Conservation (phyloP, 2,797 vertebrate genomes). For the Poeciliopsis turneri region DNA sequence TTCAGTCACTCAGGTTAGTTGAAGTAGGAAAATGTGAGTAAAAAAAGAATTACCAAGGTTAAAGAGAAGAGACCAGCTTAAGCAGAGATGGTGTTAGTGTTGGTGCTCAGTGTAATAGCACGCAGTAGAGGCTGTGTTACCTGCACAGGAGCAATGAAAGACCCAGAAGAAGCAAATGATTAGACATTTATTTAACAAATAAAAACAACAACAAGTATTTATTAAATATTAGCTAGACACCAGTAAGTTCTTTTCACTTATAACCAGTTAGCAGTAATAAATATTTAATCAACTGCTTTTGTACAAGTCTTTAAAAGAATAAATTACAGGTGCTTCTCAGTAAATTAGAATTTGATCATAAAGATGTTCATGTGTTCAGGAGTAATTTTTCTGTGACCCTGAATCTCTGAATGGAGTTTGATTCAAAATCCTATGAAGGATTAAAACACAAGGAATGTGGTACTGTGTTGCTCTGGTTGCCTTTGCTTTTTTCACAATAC, state of each 20-base stretch:
- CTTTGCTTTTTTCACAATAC: not conserved
- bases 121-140: conserved; percentile 96
- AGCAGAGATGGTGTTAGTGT: conserved; percentile 96
- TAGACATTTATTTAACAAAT: conserved; percentile 47
- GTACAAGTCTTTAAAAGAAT: not conserved
- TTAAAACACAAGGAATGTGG: too few relatives aligned
- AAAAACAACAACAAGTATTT: conserved; percentile 9
- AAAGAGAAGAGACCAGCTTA: conserved; percentile 96
- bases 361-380: not conserved
- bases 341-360: not conserved
- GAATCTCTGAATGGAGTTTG: not conserved
- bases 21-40: conserved; percentile 76
- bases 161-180: conserved; percentile 67
- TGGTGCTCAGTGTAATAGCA: conserved; percentile 99
- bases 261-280: not conserved
- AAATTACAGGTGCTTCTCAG: not conserved
- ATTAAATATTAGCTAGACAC: conserved; percentile 27
- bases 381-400: not conserved
- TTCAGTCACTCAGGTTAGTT: conserved; percentile 71
- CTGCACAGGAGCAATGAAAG: conserved; percentile 89
- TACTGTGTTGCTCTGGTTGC: not conserved
- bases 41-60: conserved; percentile 91
- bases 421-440: not conserved
- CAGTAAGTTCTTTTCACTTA: not conserved
- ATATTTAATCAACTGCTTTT: not conserved